These are phyloP conservation scores for Tanaodytes sp. DNA, from an alignment of 2,888 invertebrate genomes.

Conservation along the genomic window DNA sequence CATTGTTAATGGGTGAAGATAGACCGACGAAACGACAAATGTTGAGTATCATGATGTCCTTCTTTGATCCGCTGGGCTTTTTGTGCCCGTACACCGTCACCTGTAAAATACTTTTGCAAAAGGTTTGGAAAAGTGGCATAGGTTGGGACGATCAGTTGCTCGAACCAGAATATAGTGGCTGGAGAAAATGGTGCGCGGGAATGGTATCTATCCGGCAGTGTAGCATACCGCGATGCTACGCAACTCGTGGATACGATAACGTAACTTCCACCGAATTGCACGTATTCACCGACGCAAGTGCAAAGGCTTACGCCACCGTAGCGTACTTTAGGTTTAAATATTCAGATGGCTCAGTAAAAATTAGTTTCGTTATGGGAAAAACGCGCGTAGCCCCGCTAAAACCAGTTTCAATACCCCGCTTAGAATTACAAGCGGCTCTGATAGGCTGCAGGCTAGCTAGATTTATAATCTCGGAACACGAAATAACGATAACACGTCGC, in stretches of 20 bases:
- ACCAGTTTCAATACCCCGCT: not conserved
- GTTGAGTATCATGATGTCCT: not conserved
- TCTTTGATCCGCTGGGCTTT: constrained; percentile 9
- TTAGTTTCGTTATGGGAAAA: not conserved
- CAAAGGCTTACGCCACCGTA: not conserved
- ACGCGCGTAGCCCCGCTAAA: not conserved
- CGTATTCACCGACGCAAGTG: not conserved
- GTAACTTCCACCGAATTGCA: not conserved
- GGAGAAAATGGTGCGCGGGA: not conserved
- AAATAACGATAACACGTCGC: not conserved
- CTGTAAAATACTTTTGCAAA: constrained; percentile 51
- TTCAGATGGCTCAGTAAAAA: not conserved
- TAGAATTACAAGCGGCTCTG: not conserved
- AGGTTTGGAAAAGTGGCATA: constrained; percentile 51
- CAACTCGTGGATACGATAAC: no score
- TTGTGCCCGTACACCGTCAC: constrained; percentile 23
- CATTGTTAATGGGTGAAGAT: not conserved
- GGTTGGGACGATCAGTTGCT: constrained; percentile 30
- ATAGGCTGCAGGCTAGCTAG: not conserved
- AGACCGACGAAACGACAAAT: not conserved
- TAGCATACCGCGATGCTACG: not conserved
- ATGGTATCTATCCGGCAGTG: not conserved
- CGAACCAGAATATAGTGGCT: not conserved
- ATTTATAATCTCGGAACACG: not conserved
- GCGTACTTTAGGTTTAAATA: not conserved